These are phyloP conservation scores for Tapirus terrestris DNA, from an alignment of 2,113 vertebrate species.

Conservation along the genomic window DNA sequence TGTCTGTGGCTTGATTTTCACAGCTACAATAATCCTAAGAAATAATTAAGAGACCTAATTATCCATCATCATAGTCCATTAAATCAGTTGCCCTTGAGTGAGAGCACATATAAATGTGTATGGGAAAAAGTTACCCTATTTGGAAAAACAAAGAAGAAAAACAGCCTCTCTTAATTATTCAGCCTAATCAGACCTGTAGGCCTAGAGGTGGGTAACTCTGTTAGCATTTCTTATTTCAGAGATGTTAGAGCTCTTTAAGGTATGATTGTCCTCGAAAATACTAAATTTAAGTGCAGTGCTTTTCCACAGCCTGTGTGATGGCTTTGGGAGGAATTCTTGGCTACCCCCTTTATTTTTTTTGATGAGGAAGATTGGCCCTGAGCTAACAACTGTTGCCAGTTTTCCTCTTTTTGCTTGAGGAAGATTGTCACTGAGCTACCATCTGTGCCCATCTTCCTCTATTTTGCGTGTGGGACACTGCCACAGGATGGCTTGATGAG, in stretches of 20 bases:
- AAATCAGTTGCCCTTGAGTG: neutral
- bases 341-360: neutral
- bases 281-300: neutral
- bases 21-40: slow-evolving; percentile 13
- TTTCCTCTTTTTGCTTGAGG: no score
- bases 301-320: neutral
- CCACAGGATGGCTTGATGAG: no score
- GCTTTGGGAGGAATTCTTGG: neutral
- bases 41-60: slow-evolving; percentile 65
- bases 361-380: no score
- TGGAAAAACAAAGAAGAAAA: slow-evolving; percentile 21
- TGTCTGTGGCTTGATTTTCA: slow-evolving; percentile 8
- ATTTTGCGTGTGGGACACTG: no score
- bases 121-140: neutral
- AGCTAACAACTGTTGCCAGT: no score
- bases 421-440: no score
- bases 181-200: neutral
- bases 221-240: neutral
- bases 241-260: neutral
- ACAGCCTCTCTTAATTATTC: neutral
- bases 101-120: neutral
- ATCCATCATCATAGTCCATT: slow-evolving; percentile 47
- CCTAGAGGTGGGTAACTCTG: neutral
- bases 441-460: no score
- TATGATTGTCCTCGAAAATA: neutral